phyloP scores from a whole-genome alignment of 2,113 vertebrate genomes.

The Danionella cerebrum region DNA sequence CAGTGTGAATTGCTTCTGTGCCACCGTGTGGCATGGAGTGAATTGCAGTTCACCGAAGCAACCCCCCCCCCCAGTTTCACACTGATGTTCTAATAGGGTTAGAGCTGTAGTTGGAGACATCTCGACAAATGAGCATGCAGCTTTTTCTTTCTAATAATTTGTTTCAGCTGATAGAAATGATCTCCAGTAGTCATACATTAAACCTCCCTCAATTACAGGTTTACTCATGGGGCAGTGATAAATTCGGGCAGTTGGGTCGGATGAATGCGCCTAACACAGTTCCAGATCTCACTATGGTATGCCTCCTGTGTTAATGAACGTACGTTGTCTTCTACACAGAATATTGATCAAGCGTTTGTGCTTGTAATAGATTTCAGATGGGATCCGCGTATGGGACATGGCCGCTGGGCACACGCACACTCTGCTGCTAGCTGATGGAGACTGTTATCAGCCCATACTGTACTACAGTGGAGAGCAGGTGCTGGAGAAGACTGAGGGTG shows the following conservation, averaged over 20 bases:
- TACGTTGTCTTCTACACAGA: background rate
- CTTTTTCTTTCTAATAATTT: no score
- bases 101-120: no score
- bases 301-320: no score
- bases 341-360: background rate
- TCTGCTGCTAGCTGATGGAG: constrained; percentile 80
- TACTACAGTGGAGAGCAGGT: constrained; percentile 86
- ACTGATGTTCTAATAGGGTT: no score
- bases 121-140: no score
- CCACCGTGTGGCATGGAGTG: no score
- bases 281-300: constrained; percentile 84
- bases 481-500: constrained; percentile 47
- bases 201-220: constrained; percentile 60
- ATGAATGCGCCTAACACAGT: constrained; percentile 79
- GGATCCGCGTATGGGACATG: constrained; percentile 77
- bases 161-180: no score
- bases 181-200: background rate
- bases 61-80: no score
- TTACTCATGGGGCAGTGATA: constrained; percentile 91
- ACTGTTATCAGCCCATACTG: constrained; percentile 86
- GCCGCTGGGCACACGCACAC: constrained; percentile 83
- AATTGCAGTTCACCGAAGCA: no score
- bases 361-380: constrained; percentile 68
- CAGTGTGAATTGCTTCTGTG: no score
- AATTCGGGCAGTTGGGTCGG: constrained; percentile 85